These are phyloP conservation scores for Brenthis hecate DNA, from an alignment of 2,888 invertebrate genomes.

Conservation along the genomic window DNA sequence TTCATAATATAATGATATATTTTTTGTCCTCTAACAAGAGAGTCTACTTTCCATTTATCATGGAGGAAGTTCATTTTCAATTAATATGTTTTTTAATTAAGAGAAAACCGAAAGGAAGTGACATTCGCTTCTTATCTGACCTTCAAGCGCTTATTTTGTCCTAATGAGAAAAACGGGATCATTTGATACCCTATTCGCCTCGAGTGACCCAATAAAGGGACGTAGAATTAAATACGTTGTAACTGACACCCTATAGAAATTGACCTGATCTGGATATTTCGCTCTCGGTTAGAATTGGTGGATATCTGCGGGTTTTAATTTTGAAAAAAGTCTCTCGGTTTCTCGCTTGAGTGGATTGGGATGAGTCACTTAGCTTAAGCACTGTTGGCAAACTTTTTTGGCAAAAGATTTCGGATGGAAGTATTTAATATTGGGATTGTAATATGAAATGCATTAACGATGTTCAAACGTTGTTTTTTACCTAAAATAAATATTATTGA, in stretches of 20 bases:
- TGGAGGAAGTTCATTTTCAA: not conserved
- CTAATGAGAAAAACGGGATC: constrained; percentile 26
- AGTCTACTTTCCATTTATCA: too few species aligned
- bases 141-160: constrained; percentile 21
- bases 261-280: constrained; percentile 12
- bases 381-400: constrained; percentile 19
- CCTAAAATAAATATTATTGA: too few species aligned
- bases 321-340: constrained; percentile 18
- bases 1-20: too few species aligned
- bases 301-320: constrained; percentile 21
- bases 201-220: constrained; percentile 23
- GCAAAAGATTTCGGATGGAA: constrained; percentile 11
- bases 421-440: constrained; percentile 15
- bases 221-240: constrained; percentile 22
- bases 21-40: too few species aligned
- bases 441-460: not conserved
- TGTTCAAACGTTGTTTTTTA: not conserved
- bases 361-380: constrained; percentile 24
- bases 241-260: constrained; percentile 21
- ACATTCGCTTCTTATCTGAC: constrained; percentile 12
- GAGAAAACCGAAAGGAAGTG: constrained; percentile 13
- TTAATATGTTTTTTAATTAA: constrained; percentile 10
- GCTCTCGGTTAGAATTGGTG: constrained; percentile 9
- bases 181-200: constrained; percentile 17
- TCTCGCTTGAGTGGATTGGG: constrained; percentile 17